These are phyloP conservation scores for Labeo calbasu DNA, from an alignment of 2,797 vertebrate genomes.

Conservation along the genomic window DNA sequence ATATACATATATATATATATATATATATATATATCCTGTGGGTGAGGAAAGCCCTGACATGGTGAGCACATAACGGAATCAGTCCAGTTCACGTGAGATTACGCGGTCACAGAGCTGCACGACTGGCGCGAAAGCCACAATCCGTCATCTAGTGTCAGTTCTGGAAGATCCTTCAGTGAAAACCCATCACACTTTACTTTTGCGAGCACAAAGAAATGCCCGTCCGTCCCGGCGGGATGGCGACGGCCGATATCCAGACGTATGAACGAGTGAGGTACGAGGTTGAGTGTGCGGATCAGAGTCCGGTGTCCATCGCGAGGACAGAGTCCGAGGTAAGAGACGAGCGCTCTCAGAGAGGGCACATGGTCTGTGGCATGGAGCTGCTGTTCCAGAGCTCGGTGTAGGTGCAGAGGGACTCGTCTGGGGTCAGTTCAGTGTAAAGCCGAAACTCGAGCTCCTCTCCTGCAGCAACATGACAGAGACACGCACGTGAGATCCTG, in stretches of 20 bases:
- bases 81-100: constrained; percentile 38
- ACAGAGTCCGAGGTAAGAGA: not conserved
- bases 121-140: not conserved
- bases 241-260: not conserved
- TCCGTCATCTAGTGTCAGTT: not conserved
- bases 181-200: not conserved
- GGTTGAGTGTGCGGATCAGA: constrained; percentile 15
- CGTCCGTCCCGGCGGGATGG: not conserved
- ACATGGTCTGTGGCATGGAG: constrained; percentile 6
- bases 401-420: constrained; percentile 53
- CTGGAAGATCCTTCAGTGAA: not conserved
- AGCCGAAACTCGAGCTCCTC: constrained; percentile 69
- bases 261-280: not conserved
- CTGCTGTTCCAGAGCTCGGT: constrained; percentile 52
- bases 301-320: constrained; percentile 8
- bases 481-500: not conserved
- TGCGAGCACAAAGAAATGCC: not conserved
- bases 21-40: not conserved
- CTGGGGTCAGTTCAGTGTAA: constrained; percentile 68
- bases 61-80: constrained; percentile 47
- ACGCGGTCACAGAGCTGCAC: constrained; percentile 7
- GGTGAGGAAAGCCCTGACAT: constrained; percentile 27
- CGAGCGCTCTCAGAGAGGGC: constrained; percentile 26
- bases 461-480: constrained; percentile 56
- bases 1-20: accelerated